Conservation (phyloP, 1,140 invertebrate species). For the Acyrthosiphon pisum region DNA sequence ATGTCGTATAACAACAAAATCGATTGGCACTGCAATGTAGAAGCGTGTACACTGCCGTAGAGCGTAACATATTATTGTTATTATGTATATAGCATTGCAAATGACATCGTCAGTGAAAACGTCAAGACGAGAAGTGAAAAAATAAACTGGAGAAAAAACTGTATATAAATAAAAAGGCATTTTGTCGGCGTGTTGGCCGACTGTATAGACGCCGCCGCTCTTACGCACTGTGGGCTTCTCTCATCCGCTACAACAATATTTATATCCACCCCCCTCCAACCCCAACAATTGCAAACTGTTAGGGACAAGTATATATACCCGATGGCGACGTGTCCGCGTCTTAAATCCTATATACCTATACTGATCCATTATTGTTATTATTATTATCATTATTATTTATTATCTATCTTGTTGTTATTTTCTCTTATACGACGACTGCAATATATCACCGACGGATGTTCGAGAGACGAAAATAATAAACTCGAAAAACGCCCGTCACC, state of each 20-base stretch:
- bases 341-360: background rate
- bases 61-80: background rate
- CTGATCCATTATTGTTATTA: background rate
- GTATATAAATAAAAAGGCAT: background rate
- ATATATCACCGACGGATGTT: background rate
- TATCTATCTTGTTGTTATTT: background rate
- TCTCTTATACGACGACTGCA: background rate
- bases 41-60: background rate
- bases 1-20: background rate
- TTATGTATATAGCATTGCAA: constrained; percentile 6
- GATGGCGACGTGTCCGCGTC: background rate
- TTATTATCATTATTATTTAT: background rate
- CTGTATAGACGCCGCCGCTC: background rate
- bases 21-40: background rate
- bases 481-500: background rate
- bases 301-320: too few relatives aligned
- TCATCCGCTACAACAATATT: too few relatives aligned
- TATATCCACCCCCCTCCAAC: too few relatives aligned
- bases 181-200: background rate
- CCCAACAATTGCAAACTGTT: too few relatives aligned
- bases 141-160: background rate
- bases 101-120: background rate
- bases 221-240: too few relatives aligned
- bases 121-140: background rate
- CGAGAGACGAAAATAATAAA: background rate